Percentiles rank a stretch among this genome's conserved stretches.
These are phyloP conservation scores for Diabrotica virgifera DNA, from an alignment of 1,140 invertebrate genomes.

Conservation along the genomic window DNA sequence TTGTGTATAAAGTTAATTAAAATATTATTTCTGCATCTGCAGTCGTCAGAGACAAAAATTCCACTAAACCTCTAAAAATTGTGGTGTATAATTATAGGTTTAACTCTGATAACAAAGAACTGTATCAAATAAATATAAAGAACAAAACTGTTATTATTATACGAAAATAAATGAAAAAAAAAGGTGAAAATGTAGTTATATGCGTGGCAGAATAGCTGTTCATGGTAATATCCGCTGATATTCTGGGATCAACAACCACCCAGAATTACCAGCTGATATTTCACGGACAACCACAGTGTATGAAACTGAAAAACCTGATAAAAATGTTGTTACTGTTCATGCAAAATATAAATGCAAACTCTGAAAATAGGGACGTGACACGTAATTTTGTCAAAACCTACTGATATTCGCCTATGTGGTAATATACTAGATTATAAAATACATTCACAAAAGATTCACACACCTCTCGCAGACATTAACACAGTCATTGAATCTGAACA, in stretches of 20 bases:
- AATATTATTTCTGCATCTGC: no score
- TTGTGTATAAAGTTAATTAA: no score
- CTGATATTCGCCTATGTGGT: no score
- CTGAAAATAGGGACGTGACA: no score
- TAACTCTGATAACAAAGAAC: not conserved
- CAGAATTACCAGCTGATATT: constrained; percentile 99
- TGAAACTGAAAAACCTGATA: constrained; percentile 17
- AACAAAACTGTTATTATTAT: not conserved
- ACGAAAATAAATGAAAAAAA: not conserved
- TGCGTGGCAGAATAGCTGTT: constrained; percentile 48
- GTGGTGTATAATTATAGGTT: not conserved
- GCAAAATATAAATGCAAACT: not conserved
- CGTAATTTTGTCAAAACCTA: no score
- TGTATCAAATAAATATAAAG: no score
- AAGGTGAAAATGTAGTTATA: constrained; percentile 15
- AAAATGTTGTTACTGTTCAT: constrained; percentile 6
- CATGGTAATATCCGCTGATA: constrained; percentile 77
- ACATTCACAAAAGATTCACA: no score
- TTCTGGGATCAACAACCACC: constrained; percentile 67
- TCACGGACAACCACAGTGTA: constrained; percentile 55
- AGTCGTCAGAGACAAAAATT: no score
- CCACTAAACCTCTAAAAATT: no score
- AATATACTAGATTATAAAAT: no score
- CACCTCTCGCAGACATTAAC: no score
- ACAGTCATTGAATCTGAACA: no score